phyloP scores from a whole-genome alignment of 2,113 vertebrate species.

The Chunga burmeisteri region DNA sequence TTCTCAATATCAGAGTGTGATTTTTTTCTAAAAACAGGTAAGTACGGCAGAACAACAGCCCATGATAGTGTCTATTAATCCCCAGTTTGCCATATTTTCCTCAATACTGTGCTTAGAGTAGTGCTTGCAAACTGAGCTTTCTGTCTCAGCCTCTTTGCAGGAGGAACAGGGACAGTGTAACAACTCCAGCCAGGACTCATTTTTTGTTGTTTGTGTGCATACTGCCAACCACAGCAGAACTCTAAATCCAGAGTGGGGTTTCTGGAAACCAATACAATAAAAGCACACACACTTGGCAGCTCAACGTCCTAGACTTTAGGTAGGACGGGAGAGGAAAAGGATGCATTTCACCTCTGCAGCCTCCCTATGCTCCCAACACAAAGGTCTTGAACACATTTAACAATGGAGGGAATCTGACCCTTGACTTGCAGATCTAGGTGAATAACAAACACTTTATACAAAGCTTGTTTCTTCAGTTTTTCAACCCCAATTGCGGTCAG shows the following conservation, averaged over 20 bases:
- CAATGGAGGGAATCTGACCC: neutral
- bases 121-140: neutral
- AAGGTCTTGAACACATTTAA: neutral
- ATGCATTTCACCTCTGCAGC: neutral
- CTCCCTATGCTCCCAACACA: neutral
- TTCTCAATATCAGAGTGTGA: neutral
- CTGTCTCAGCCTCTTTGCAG: neutral
- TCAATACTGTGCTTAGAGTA: neutral
- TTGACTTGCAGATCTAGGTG: neutral
- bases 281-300: neutral
- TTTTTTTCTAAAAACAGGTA: neutral
- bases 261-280: neutral
- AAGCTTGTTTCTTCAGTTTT: neutral
- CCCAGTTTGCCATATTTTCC: neutral
- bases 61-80: neutral
- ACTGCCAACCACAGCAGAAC: neutral
- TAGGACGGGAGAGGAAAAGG: neutral
- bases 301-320: neutral
- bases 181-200: neutral
- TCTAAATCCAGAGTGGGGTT: neutral
- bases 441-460: neutral
- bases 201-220: neutral
- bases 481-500: neutral
- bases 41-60: neutral
- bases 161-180: neutral